Conservation (phyloP, 2,113 vertebrate species). For the Eclectus roratus region DNA sequence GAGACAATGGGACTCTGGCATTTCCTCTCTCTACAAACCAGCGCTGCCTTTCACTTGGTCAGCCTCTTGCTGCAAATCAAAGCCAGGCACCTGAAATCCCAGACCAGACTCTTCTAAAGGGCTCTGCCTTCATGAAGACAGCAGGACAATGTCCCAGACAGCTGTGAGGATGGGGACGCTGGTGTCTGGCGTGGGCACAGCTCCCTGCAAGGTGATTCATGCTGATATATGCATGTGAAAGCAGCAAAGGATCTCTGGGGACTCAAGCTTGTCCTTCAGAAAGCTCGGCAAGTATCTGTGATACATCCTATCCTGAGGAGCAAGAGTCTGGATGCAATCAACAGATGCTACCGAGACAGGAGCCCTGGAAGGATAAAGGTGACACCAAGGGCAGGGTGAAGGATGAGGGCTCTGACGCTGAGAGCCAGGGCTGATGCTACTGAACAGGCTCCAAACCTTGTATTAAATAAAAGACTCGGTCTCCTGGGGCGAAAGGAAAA, state of each 20-base stretch:
- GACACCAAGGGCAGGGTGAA: background rate
- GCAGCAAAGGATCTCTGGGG: background rate
- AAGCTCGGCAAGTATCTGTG: background rate
- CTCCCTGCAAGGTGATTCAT: background rate
- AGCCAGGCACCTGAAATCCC: background rate
- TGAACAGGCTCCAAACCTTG: background rate
- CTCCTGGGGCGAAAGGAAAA: background rate
- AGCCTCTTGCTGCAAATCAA: background rate
- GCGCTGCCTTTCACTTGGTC: background rate
- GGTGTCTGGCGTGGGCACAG: background rate
- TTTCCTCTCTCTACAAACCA: background rate
- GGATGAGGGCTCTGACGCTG: background rate
- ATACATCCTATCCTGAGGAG: background rate
- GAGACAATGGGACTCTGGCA: background rate
- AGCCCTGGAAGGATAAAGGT: background rate
- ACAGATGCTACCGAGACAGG: background rate
- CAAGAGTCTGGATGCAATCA: background rate
- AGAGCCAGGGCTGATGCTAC: background rate
- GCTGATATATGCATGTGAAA: rapidly evolving
- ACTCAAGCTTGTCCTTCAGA: background rate
- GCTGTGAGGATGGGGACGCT: background rate
- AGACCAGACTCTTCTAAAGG: background rate
- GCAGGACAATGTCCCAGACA: background rate
- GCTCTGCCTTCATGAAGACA: background rate
- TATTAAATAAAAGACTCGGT: background rate